Conservation (phyloP, 1,140 invertebrate genomes). For the Bactericera cockerelli region DNA sequence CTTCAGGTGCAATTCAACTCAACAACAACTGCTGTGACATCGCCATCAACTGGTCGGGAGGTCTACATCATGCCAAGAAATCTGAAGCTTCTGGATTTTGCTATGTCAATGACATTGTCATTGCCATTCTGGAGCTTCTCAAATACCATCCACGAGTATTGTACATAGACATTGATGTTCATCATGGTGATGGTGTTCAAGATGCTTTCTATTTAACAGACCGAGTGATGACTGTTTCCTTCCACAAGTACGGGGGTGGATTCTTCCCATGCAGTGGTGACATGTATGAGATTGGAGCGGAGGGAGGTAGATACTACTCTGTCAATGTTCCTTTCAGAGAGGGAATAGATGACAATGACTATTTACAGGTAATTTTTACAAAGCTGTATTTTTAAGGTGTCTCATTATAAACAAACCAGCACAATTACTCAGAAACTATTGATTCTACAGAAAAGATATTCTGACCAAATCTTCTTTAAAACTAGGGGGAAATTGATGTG, state of each 20-base stretch:
- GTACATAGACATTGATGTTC: constrained; percentile 99
- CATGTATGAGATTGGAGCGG: constrained; percentile 93
- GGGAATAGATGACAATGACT: constrained; percentile 90
- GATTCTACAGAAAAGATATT: no score
- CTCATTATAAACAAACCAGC: no score
- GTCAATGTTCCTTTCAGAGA: constrained; percentile 94
- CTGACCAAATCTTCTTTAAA: no score
- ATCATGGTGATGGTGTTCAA: constrained; percentile 98
- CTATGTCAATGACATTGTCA: constrained; percentile 98
- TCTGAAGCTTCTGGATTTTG: constrained; percentile 96
- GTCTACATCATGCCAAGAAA: constrained; percentile 98
- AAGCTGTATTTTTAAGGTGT: no score
- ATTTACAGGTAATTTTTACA: constrained; percentile 44
- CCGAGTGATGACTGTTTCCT: constrained; percentile 97
- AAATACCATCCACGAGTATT: constrained; percentile 91
- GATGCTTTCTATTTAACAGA: constrained; percentile 98
- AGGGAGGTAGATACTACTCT: constrained; percentile 85
- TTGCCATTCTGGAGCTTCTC: constrained; percentile 90
- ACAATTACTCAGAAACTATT: no score
- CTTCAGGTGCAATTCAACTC: constrained; percentile 62
- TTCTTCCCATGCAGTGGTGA: constrained; percentile 97
- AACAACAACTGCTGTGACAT: constrained; percentile 93
- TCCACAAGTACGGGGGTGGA: constrained; percentile 97
- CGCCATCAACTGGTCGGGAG: constrained; percentile 98
- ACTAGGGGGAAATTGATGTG: no score